Percentiles rank a stretch among this genome's conserved stretches.
Conservation (phyloP, 2,888 invertebrate genomes). For the Bombylius discolor region DNA sequence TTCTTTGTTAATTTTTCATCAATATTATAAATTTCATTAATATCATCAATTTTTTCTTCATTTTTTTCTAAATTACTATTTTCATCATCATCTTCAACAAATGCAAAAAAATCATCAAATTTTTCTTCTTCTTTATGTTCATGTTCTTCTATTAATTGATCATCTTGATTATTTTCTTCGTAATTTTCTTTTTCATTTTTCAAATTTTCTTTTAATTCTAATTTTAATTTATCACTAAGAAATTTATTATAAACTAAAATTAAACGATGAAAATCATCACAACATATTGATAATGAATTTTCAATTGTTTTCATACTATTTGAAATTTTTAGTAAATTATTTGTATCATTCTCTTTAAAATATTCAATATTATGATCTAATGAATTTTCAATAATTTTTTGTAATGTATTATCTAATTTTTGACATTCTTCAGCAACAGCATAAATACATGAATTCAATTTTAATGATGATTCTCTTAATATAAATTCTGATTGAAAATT, state of each 20-base stretch:
- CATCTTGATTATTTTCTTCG: slow-evolving; percentile 1
- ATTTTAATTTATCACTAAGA: slow-evolving; percentile 26
- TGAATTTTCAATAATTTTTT: slow-evolving; percentile 18
- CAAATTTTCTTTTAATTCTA: slow-evolving; percentile 5
- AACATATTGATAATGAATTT: slow-evolving; percentile 28
- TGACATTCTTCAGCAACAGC: slow-evolving; percentile 34
- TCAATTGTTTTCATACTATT: slow-evolving; percentile 32
- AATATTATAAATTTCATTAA: slow-evolving; percentile 29
- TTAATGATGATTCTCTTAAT: slow-evolving; percentile 31
- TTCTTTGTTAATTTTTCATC: slow-evolving; percentile 32
- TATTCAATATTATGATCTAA: not conserved
- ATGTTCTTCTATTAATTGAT: slow-evolving; percentile 1
- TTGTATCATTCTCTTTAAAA: slow-evolving; percentile 23
- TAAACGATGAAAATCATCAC: slow-evolving; percentile 33
- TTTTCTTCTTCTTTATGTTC: slow-evolving; percentile 13
- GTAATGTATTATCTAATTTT: slow-evolving; percentile 28
- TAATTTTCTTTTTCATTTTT: not conserved
- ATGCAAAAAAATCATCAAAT: slow-evolving; percentile 33
- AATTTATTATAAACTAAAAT: slow-evolving; percentile 35
- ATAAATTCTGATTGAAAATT: slow-evolving; percentile 27
- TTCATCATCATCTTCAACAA: slow-evolving; percentile 27
- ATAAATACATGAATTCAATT: slow-evolving; percentile 32
- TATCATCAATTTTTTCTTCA: slow-evolving; percentile 18
- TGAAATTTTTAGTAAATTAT: slow-evolving; percentile 28
- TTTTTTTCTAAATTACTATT: slow-evolving; percentile 18